Conservation (phyloP, 2,888 invertebrate species). For the Notodonta dromedarius region DNA sequence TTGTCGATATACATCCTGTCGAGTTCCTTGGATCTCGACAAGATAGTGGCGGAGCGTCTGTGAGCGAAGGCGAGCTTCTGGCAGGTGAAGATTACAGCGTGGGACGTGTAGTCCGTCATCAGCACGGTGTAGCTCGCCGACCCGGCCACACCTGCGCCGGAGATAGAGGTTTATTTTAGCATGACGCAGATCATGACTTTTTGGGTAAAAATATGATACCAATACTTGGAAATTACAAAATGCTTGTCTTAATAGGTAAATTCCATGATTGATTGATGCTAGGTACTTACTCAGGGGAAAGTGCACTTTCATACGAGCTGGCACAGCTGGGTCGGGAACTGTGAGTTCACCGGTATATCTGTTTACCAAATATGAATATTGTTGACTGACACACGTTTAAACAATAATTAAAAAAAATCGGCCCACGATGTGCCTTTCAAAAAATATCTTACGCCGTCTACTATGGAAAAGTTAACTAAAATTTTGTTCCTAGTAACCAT, state of each 20-base stretch:
- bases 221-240: too few species aligned
- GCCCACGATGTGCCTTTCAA: too few species aligned
- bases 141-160: slow-evolving; percentile 87
- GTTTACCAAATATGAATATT: slow-evolving; percentile 9
- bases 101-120: slow-evolving; percentile 89
- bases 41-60: slow-evolving; percentile 91
- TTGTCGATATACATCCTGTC: slow-evolving; percentile 89
- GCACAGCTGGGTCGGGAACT: slow-evolving; percentile 86
- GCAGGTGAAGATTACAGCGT: slow-evolving; percentile 91
- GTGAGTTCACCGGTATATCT: slow-evolving; percentile 88
- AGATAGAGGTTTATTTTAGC: too few species aligned
- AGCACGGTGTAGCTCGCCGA: slow-evolving; percentile 90
- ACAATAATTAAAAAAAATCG: too few species aligned
- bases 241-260: too few species aligned
- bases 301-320: slow-evolving; percentile 89
- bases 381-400: too few species aligned
- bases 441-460: too few species aligned
- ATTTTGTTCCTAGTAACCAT: too few species aligned
- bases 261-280: too few species aligned
- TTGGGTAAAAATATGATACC: too few species aligned
- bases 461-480: background rate
- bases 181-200: too few species aligned
- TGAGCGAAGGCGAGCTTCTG: slow-evolving; percentile 90
- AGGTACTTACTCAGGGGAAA: slow-evolving; percentile 91
- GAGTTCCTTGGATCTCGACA: slow-evolving; percentile 89